Evolutionary conservation across 1,140 invertebrate genomes (phyloP).

Genomic region (Cotesia chilonis): DNA sequence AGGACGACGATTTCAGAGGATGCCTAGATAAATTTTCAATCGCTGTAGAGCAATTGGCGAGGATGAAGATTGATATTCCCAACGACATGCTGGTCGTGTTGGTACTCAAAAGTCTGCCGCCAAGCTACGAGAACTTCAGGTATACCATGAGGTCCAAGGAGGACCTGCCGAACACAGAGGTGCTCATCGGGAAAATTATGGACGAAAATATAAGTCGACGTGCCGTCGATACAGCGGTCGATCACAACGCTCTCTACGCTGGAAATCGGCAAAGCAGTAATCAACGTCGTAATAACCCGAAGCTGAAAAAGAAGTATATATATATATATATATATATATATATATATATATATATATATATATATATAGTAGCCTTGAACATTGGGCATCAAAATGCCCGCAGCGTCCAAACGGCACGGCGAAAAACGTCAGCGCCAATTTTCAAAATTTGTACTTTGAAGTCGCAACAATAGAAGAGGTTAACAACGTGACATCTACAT

Average conservation of each 20-base stretch:
- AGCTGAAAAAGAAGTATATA: too few relatives aligned
- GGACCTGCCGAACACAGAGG: background rate
- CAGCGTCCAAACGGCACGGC: too few relatives aligned
- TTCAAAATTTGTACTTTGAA: too few relatives aligned
- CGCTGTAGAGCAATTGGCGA: slow-evolving; percentile 36
- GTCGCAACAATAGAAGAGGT: too few relatives aligned
- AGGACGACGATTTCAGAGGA: background rate
- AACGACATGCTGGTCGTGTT: slow-evolving; percentile 44
- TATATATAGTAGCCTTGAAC: slow-evolving; percentile 42
- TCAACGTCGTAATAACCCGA: background rate
- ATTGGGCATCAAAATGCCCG: slow-evolving; percentile 43
- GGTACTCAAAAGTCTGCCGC: slow-evolving; percentile 44
- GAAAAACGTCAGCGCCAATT: too few relatives aligned
- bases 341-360: too few relatives aligned
- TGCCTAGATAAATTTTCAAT: slow-evolving; percentile 31
- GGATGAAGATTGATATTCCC: slow-evolving; percentile 42
- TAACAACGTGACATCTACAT: too few relatives aligned
- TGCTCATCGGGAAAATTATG: slow-evolving; percentile 7
- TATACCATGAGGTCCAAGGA: slow-evolving; percentile 44
- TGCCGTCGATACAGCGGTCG: too few relatives aligned
- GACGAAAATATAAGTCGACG: background rate
- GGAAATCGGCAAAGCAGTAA: slow-evolving; percentile 1
- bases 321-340: too few relatives aligned
- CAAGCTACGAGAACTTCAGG: slow-evolving; percentile 44
- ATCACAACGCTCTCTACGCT: background rate